Percentiles rank a stretch among this genome's conserved stretches.
These are phyloP conservation scores for Drosophila anomalata DNA, from an alignment of 2,888 invertebrate species.

Conservation along the genomic window DNA sequence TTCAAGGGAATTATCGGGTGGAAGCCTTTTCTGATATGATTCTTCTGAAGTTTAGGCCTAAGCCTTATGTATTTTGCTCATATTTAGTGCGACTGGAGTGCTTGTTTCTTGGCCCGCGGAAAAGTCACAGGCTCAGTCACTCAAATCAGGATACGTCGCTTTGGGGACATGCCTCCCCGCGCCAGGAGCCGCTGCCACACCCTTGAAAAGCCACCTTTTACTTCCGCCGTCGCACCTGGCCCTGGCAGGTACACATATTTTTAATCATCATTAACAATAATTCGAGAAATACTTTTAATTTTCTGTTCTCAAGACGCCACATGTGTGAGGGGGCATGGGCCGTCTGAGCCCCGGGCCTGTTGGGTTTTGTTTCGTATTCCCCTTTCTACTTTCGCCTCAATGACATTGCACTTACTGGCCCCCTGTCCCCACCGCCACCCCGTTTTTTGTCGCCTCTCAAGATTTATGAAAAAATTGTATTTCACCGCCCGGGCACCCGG, in stretches of 20 bases:
- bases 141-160: neutral
- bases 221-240: conserved; percentile 23
- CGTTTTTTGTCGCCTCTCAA: conserved; percentile 26
- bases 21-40: neutral
- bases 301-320: conserved; percentile 47
- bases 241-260: conserved; percentile 69
- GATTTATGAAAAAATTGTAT: conserved; percentile 71
- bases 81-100: neutral
- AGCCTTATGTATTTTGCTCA: neutral
- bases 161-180: neutral
- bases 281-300: conserved; percentile 81
- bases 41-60: neutral
- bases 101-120: neutral
- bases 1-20: neutral
- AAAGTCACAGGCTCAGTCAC: neutral
- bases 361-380: conserved; percentile 48
- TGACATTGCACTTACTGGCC: conserved; percentile 74
- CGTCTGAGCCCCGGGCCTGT: conserved; percentile 19
- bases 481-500: neutral
- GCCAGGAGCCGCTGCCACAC: neutral
- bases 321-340: conserved; percentile 43
- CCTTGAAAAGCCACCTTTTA: conserved; percentile 10
- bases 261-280: conserved; percentile 83
- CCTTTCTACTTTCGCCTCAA: conserved; percentile 65
- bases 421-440: conserved; percentile 25